Percentiles rank a stretch among this genome's conserved stretches.
These are phyloP conservation scores for Grantiella picta DNA, from an alignment of 2,113 vertebrate species.

Conservation along the genomic window DNA sequence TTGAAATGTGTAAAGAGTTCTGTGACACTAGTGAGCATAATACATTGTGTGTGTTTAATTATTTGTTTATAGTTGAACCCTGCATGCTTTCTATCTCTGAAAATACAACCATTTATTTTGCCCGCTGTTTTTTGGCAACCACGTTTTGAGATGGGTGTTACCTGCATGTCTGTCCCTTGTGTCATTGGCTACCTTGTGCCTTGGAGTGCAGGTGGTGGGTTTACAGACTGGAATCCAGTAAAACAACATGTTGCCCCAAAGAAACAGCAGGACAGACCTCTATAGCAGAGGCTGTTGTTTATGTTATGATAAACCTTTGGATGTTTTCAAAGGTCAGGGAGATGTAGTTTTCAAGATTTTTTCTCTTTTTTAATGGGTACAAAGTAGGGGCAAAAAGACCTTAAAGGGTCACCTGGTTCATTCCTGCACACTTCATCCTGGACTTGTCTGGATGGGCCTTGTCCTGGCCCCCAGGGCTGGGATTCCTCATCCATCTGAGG, in stretches of 20 bases:
- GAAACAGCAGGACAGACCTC: neutral
- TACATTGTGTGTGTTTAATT: neutral
- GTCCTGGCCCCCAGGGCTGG: accelerated
- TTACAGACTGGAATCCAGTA: neutral
- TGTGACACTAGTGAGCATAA: neutral
- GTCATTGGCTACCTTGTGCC: neutral
- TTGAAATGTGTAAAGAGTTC: neutral
- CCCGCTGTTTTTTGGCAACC: neutral
- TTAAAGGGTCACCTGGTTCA: neutral
- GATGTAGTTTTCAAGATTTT: neutral
- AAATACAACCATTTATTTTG: neutral
- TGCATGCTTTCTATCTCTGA: neutral
- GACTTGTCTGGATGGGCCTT: no score
- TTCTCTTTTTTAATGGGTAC: neutral
- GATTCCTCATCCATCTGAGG: neutral
- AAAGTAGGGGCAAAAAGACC: neutral
- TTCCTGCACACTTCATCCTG: neutral
- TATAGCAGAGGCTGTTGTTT: neutral
- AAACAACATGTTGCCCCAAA: neutral
- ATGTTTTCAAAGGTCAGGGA: neutral
- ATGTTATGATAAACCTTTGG: neutral
- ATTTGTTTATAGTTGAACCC: neutral
- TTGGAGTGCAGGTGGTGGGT: neutral
- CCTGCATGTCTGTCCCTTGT: accelerated
- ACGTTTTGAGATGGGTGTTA: neutral